Percentiles rank a stretch among this genome's conserved stretches.
phyloP scores from a whole-genome alignment of 2,113 vertebrate genomes.

The Tichodroma muraria region DNA sequence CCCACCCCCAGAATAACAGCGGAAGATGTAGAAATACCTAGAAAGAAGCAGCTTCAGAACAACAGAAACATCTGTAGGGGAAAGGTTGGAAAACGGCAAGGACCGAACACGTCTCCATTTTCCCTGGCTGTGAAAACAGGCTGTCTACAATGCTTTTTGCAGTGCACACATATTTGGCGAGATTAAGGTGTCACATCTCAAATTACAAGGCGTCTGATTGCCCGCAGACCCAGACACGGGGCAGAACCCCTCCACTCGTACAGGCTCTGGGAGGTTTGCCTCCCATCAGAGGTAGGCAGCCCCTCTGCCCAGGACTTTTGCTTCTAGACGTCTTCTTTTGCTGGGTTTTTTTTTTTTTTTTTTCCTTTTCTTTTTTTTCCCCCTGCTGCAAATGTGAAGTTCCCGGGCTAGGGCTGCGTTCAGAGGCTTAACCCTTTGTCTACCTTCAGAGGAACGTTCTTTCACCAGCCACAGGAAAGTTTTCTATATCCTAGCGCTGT shows the following conservation, averaged over 20 bases:
- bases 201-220: constrained; percentile 65
- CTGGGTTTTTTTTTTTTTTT: not conserved
- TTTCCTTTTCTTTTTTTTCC: not conserved
- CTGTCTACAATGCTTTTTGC: not conserved
- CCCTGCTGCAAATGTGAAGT: not conserved
- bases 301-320: not conserved
- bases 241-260: not conserved
- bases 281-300: not conserved
- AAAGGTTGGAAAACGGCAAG: not conserved
- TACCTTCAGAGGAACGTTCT: not conserved
- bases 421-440: constrained; percentile 62
- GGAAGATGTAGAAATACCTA: not conserved
- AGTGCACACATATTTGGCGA: constrained; percentile 65
- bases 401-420: not conserved
- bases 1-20: not conserved
- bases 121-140: not conserved
- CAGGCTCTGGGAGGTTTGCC: not conserved
- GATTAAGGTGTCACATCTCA: constrained; percentile 74
- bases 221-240: constrained; percentile 52
- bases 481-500: not conserved
- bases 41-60: not conserved
- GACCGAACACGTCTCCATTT: not conserved
- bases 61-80: not conserved
- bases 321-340: not conserved
- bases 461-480: not conserved